Base-by-base conservation (phyloP, 2,113 vertebrate species). In the Circaetus gallicus region DNA sequence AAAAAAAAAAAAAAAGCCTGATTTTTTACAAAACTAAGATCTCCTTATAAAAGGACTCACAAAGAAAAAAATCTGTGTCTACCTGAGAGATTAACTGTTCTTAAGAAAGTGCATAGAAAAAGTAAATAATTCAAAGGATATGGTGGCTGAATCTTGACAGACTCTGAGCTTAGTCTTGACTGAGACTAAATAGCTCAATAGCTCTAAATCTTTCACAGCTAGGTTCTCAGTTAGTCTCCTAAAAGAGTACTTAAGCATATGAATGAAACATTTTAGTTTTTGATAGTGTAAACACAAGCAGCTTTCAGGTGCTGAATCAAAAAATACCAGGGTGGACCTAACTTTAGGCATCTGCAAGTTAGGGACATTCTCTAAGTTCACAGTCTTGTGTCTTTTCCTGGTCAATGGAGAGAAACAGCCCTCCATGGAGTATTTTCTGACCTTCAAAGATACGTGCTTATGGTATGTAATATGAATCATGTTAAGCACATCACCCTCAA, bases 381-480 rank as follows among this genome's bases (percentile, higher is more conserved):
- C 1, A 25, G 9, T 15, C 7, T 52, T 61, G 7, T 34, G 10
- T 16, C 20, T 62, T 71, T 82, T 40, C 8, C 10, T 50, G 6
- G 20, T 74, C 29, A 63, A 28, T 25, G 13, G 10, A 40, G 24
- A 74, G 42, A 50, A 83, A 50, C 8, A 50, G 5, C 3, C 7
- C 24, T 47, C 9, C 22, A 18, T 12, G n/a, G 11, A 82, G 21
- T n/a, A 32, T 42, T 78, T 72, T 58, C 55, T 59, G 13, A 47
- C 2, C 11, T 50, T 71, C 24, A 43, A 36, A 90, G 19, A 1
- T 40, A 32, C 0, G 1, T 32, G 3, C 22, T 70, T 82, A 58
- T 19, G 3, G 6, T 5, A 43, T 0, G 0, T n/a, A 56, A 15
- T 47, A 45, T 21, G 18, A 91, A 55, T 22, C 2, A 29, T n/a